phyloP scores from a whole-genome alignment of 2,113 vertebrate genomes.

The Stigmatopora argus region DNA sequence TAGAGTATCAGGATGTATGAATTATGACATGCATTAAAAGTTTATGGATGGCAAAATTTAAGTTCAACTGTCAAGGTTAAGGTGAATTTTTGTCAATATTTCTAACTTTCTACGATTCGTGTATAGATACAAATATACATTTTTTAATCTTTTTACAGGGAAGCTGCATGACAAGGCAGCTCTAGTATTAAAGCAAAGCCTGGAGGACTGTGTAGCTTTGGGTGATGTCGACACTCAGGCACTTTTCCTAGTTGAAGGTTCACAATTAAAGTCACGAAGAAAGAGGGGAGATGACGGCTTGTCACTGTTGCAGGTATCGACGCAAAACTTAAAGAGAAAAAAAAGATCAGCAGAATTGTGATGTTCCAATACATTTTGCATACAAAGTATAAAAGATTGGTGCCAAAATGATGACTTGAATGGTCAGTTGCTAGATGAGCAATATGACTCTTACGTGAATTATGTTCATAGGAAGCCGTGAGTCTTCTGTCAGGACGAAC shows the following conservation, averaged over 20 bases:
- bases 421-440: background rate
- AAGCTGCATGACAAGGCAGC: slow-evolving; percentile 63
- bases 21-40: no score
- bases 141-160: slow-evolving; percentile 39
- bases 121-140: background rate
- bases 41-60: no score
- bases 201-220: slow-evolving; percentile 75
- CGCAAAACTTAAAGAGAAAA: background rate
- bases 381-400: background rate
- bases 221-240: slow-evolving; percentile 76
- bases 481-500: slow-evolving; percentile 53
- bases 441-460: background rate
- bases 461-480: slow-evolving; percentile 56
- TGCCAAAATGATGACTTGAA: background rate
- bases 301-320: slow-evolving; percentile 73
- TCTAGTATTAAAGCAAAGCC: slow-evolving; percentile 72
- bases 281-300: slow-evolving; percentile 68
- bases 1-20: no score
- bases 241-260: slow-evolving; percentile 78
- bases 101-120: background rate
- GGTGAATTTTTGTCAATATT: no score
- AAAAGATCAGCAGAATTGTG: background rate
- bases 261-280: slow-evolving; percentile 73
- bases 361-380: no score
- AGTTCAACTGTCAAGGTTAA: no score